phyloP scores from a whole-genome alignment of 2,888 invertebrate species.

The Dysmachus trigonus region DNA sequence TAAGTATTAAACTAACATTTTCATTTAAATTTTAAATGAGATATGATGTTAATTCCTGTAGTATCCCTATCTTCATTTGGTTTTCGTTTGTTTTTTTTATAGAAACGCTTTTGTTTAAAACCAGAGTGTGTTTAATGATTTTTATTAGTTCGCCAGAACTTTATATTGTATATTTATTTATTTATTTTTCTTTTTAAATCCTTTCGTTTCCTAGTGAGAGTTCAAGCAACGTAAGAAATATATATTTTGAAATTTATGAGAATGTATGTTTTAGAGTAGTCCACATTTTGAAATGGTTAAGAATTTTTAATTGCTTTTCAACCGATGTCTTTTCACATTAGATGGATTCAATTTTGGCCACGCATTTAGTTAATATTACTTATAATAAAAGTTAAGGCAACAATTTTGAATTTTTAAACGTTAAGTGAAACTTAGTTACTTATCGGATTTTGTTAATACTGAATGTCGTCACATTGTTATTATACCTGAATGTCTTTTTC shows the following conservation, averaged over 20 bases:
- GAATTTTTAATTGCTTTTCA: slow-evolving; percentile 31
- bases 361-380: slow-evolving; percentile 43
- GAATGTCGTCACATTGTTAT: slow-evolving; percentile 5
- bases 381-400: slow-evolving; percentile 1
- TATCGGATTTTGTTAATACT: background rate
- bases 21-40: slow-evolving; percentile 15
- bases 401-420: background rate
- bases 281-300: slow-evolving; percentile 2
- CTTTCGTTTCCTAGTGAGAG: slow-evolving; percentile 9
- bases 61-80: background rate
- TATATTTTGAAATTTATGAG: slow-evolving; percentile 41
- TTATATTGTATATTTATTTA: background rate
- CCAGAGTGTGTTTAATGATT: slow-evolving; percentile 11
- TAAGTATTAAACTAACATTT: slow-evolving; percentile 12
- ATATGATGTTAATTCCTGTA: background rate
- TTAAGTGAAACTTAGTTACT: background rate
- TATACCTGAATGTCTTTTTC: background rate
- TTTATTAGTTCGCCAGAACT: slow-evolving; percentile 17
- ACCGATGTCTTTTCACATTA: background rate
- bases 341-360: slow-evolving; percentile 41
- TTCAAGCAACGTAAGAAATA: slow-evolving; percentile 50
- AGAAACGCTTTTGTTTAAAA: slow-evolving; percentile 14
- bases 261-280: slow-evolving; percentile 43
- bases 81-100: slow-evolving; percentile 2
- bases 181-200: background rate